Evolutionary conservation across 2,113 vertebrate species (phyloP).

Genomic region (Paradoxurus hermaphroditus): DNA sequence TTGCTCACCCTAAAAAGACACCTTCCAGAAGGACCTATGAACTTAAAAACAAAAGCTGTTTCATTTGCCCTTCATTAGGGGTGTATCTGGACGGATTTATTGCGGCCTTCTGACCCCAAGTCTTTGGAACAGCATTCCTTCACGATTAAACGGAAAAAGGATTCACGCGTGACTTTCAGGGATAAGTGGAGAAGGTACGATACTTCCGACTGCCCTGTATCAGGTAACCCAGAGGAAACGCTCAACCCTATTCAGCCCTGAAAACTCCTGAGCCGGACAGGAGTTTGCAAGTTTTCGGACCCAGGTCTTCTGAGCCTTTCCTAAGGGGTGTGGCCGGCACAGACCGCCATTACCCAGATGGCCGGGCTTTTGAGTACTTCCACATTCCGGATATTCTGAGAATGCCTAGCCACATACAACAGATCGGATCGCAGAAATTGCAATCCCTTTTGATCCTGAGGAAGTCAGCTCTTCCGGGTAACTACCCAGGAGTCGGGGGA

Average conservation of each 20-base stretch:
- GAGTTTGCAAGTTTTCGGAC: slow-evolving; percentile 72
- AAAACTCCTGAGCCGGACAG: slow-evolving; percentile 69
- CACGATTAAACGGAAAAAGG: slow-evolving; percentile 80
- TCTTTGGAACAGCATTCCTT: slow-evolving; percentile 84
- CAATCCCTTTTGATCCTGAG: slow-evolving; percentile 65
- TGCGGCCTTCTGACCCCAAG: slow-evolving; percentile 79
- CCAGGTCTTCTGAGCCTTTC: slow-evolving; percentile 70
- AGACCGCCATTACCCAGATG: slow-evolving; percentile 76
- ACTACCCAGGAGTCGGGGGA: not conserved
- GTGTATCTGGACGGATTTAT: slow-evolving; percentile 85
- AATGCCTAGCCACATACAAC: slow-evolving; percentile 70
- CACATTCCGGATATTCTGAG: slow-evolving; percentile 73
- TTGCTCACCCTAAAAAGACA: slow-evolving; percentile 75
- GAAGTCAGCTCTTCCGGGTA: slow-evolving; percentile 72
- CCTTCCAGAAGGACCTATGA: slow-evolving; percentile 80
- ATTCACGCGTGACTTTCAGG: slow-evolving; percentile 74
- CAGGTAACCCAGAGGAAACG: slow-evolving; percentile 77
- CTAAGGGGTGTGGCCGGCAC: slow-evolving; percentile 73
- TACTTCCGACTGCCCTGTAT: slow-evolving; percentile 76
- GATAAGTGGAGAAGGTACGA: slow-evolving; percentile 70
- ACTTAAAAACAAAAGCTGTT: slow-evolving; percentile 84
- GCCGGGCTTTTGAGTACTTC: slow-evolving; percentile 72
- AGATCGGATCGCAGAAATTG: slow-evolving; percentile 69
- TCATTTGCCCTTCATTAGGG: slow-evolving; percentile 84
- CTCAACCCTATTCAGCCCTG: slow-evolving; percentile 43